Percentiles rank a stretch among this genome's conserved stretches.
Evolutionary conservation across 1,140 invertebrate genomes (phyloP).

Genomic region (Saccostrea echinata): DNA sequence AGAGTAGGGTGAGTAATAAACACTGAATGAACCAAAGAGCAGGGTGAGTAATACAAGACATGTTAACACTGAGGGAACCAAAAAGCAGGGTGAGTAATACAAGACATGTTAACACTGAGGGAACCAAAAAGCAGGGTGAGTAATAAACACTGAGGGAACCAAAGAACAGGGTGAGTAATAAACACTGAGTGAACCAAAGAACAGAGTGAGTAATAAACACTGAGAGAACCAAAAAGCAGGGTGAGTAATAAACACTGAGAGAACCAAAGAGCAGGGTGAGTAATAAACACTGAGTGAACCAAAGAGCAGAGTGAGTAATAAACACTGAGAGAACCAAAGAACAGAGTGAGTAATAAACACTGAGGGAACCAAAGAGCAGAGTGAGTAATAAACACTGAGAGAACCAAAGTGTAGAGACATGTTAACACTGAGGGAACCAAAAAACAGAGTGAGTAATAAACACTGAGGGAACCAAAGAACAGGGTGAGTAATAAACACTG

Average conservation of each 20-base stretch:
- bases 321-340: constrained; percentile 82
- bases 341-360: too few relatives aligned
- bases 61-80: constrained; percentile 83
- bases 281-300: constrained; percentile 81
- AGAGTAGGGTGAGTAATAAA: too few relatives aligned
- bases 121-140: constrained; percentile 81
- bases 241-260: constrained; percentile 81
- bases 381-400: constrained; percentile 81
- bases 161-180: too few relatives aligned
- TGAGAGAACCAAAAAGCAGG: constrained; percentile 82
- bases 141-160: constrained; percentile 81
- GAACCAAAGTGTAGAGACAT: constrained; percentile 84
- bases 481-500: too few relatives aligned
- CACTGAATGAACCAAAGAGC: constrained; percentile 81
- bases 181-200: constrained; percentile 82
- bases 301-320: too few relatives aligned
- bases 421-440: constrained; percentile 82
- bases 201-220: too few relatives aligned
- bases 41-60: too few relatives aligned
- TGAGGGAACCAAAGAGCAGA: constrained; percentile 82
- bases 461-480: constrained; percentile 81
- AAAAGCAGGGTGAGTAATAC: too few relatives aligned
- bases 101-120: constrained; percentile 84
- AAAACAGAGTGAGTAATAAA: too few relatives aligned
- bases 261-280: constrained; percentile 81